Evolutionary conservation across 2,797 vertebrate genomes (phyloP), one percentile per base, ranked within the genome.

Genomic region (Alfaro cultratus): DNA sequence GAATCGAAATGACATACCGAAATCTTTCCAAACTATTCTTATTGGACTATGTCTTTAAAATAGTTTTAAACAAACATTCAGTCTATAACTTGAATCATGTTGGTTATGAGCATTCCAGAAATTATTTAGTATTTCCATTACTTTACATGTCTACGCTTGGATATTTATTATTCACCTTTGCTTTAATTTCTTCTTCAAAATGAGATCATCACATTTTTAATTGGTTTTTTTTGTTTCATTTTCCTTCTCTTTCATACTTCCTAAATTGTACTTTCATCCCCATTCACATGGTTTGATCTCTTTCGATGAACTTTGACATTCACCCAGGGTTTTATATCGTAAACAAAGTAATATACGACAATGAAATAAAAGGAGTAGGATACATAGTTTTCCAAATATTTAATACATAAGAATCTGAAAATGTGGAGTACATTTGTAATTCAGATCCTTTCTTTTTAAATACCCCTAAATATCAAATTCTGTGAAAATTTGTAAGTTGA

Each of bases 251-350:
- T 73, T 81, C 75, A 85, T 85, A 81, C 70, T 64, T 75, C 75
- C 72, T 39, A 82, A 86, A 91, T 92, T 84, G 78, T 78, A 62
- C 87, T 88, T 84, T 82, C 43, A 31, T 46, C 49, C 57, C n/a
- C 45, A 1, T 80, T 87, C 83, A 51, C 57, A 73, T 80, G 82
- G 72, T 79, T 85, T 87, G 88, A 87, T 93, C 87, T 90, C 80
- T 86, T 90, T 91, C 88, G 73, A 92, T 90, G 83, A 90, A 49
- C 81, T 60, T 80, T 49, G 47, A 49, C 47, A 49, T 8, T 62
- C 75, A 83, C 75, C 60, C 41, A 74, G 41, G 68, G 36, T 85
- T 87, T 83, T 67, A 53, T 53, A 23, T 53, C 23, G 5, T 8
- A 53, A 53, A 53, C 51, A 53, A 53, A 53, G 49, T 23, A 9